Evolutionary conservation across 2,888 invertebrate species (phyloP), one percentile per base, ranked within the genome.

Genomic region (Ornithoptera priamus): DNA sequence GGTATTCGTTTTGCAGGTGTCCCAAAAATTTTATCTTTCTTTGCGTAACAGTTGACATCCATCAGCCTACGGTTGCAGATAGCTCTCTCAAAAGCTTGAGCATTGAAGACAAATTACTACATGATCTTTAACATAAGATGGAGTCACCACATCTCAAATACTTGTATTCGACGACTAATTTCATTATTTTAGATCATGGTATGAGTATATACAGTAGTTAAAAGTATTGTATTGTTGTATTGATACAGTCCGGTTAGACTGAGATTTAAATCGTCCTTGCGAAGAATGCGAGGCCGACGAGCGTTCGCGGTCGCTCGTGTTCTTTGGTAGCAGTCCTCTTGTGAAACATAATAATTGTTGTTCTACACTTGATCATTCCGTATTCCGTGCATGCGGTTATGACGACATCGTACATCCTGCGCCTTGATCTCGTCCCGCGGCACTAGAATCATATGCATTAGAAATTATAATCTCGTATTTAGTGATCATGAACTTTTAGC

Each of bases 281-380:
- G 82, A 88, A 87, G 93, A 93, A 93, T 93, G 93, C 90, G 92
- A 93, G 93, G 93, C 83, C 89, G 86, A 81, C 88, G 86, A 88
- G 90, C 86, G 83, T 84, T 81, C 81, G 81, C 85, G 81, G 82
- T 82, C 85, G 85, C 82, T 81, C 85, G 86, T 83, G 84, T 81
- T 85, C 84, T 84, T 83, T 82, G 80, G 81, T 82, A 82, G 81
- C 83, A 82, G 84, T 87, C 85, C 84, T 89, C 88, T 87, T 85
- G 85, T 87, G 83, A 85, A 87, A 88, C 84, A 82, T 81, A 81
- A 83, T 85, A 79, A 81, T 85, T 81, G 82, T 85, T 84, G 81
- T 84, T 86, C 84, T 84, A 83, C 79, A 79, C 78, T 76, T 77
- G 78, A 81, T 85, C 82, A 84, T 86, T 88, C 83, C 81, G 85